Evolutionary conservation across 2,888 invertebrate genomes (phyloP).

Genomic region (Cryptocephalus moraei): DNA sequence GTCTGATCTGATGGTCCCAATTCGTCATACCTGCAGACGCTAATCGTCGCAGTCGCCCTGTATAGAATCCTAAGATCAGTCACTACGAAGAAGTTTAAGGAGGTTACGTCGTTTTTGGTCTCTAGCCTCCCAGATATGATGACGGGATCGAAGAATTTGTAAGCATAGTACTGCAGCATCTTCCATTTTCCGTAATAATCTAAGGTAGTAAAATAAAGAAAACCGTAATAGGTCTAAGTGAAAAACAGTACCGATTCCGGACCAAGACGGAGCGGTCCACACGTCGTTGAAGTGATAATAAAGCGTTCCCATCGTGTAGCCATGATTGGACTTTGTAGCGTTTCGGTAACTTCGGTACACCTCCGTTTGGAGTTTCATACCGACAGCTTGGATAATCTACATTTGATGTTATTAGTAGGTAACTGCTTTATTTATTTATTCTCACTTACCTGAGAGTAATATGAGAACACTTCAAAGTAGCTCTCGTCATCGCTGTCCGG

Average conservation of each 20-base stretch:
- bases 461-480: constrained; percentile 39
- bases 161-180: constrained; percentile 74
- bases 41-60: constrained; percentile 37
- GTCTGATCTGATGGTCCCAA: constrained; percentile 7
- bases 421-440: too few species aligned
- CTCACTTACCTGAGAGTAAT: too few species aligned
- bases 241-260: constrained; percentile 62
- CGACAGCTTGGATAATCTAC: constrained; percentile 81
- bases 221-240: neutral
- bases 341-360: constrained; percentile 46
- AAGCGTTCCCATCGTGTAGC: constrained; percentile 87
- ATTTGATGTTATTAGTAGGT: neutral
- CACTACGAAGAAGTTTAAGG: constrained; percentile 55
- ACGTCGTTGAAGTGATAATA: constrained; percentile 99
- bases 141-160: constrained; percentile 72
- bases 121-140: constrained; percentile 49
- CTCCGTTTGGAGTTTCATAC: constrained; percentile 77
- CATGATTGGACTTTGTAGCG: constrained; percentile 42
- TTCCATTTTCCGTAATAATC: constrained; percentile 34
- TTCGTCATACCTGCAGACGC: constrained; percentile 45
- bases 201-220: constrained; percentile 11
- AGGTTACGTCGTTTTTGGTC: constrained; percentile 41
- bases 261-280: constrained; percentile 97
- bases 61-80: constrained; percentile 43
- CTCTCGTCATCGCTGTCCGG: too few species aligned